Base-by-base conservation (phyloP, 1,140 invertebrate genomes). In the Cataglyphis hispanica region DNA sequence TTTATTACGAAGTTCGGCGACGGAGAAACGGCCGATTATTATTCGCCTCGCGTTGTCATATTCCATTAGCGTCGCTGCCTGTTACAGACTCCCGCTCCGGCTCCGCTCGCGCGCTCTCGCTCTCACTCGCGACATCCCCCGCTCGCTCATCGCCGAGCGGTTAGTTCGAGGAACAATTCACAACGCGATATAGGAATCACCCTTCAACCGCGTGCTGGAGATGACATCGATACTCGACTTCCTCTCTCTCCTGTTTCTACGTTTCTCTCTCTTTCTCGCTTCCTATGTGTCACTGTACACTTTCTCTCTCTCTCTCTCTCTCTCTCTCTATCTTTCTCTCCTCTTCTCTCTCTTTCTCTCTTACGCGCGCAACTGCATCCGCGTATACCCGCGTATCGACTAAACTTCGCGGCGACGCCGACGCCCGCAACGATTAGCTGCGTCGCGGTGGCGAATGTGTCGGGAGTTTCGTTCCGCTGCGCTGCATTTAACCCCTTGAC, bases 211-310 rank as follows among this genome's bases (percentile, higher is more conserved):
- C 78, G 85, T 61, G 86, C 91, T 93, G 93, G 78, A 91, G 91
- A 87, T 93, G 93, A 93, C 93, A 93, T 93, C 92, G 93, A 93
- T 93, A 92, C 91, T 90, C 88, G 88, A 92, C 91, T 92, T 88
- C 84, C 84, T 60, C 66, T 50, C 37, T 66, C 81, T 34, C 50
- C 70, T 64, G 34, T 75, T 63, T 67, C 16, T 34, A 46, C 16
- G 19, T 70, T 6, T 50, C 25, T 60, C 64, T 80, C 46, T 43
- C 34, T 60, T 25, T 60, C 72, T n/a, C 56, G 27, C 6, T 53
- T 25, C 53, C 69, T 53, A 13, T 46, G 43, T 75, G 22, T 70
- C 31, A 22, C 40, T 46, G 22, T 19, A 11, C 22, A 31, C 11
- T 63, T 37, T 61, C 22, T n/a, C 61, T 27, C 2, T n/a, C 7